These are phyloP conservation scores for Pantherophis vulpinus DNA, from an alignment of 2,797 vertebrate genomes.

Conservation along the genomic window DNA sequence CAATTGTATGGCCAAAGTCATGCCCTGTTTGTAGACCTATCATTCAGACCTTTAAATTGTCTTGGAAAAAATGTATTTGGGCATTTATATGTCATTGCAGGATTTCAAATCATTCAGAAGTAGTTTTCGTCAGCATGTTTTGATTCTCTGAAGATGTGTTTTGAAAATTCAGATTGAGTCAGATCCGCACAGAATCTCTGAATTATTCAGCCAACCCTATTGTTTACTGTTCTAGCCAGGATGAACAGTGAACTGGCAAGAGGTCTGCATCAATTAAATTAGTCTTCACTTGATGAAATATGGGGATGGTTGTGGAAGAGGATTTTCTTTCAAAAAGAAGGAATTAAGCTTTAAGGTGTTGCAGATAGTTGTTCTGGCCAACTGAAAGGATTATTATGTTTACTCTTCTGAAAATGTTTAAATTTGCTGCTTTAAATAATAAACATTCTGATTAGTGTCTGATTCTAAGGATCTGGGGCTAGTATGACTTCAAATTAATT, in stretches of 20 bases:
- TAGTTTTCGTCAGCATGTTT: background rate
- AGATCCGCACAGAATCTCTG: background rate
- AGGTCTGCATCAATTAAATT: background rate
- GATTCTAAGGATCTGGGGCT: background rate
- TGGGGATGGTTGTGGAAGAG: background rate
- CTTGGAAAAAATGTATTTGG: background rate
- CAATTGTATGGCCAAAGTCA: background rate
- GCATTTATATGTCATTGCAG: background rate
- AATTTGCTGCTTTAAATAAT: background rate
- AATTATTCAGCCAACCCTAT: background rate
- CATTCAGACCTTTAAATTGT: background rate
- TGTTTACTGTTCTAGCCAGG: background rate
- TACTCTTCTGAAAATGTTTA: background rate
- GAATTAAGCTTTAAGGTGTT: background rate
- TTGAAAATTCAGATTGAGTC: background rate
- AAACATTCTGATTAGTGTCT: background rate
- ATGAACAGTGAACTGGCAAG: background rate
- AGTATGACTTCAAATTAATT: background rate
- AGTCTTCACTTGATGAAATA: background rate
- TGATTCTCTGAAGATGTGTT: background rate
- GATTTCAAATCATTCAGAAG: background rate
- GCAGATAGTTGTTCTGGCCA: background rate
- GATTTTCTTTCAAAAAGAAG: background rate
- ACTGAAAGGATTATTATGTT: background rate
- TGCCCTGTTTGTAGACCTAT: background rate